phyloP scores from a whole-genome alignment of 1,140 invertebrate genomes.

The Ceratoteleas bidentatus region DNA sequence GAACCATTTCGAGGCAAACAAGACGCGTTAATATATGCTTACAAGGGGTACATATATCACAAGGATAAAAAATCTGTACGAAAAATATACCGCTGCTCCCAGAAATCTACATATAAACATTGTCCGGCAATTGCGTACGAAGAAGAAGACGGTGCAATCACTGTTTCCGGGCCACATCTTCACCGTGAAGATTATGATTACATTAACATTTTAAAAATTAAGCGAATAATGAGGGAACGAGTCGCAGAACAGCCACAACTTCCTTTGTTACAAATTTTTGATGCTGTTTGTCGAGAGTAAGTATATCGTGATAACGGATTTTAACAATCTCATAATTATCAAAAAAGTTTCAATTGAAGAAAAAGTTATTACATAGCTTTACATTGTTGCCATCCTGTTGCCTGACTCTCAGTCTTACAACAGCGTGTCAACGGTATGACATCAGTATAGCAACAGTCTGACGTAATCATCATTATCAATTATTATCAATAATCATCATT shows the following conservation, averaged over 20 bases:
- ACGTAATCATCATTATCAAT: no score
- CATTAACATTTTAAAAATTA: not conserved
- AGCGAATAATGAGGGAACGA: not conserved
- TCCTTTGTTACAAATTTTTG: not conserved
- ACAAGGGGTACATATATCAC: not conserved
- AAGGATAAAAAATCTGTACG: not conserved
- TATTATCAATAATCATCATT: no score
- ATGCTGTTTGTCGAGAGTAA: conserved; percentile 8
- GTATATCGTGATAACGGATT: no score
- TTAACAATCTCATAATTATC: no score
- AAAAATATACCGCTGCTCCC: not conserved
- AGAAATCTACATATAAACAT: not conserved
- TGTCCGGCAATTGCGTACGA: not conserved
- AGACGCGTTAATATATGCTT: not conserved
- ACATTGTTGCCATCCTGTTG: no score
- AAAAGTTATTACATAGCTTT: no score
- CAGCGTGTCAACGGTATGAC: no score
- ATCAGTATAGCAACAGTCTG: no score
- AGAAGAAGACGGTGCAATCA: not conserved
- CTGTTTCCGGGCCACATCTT: not conserved
- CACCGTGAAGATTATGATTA: not conserved
- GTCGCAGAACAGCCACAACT: not conserved
- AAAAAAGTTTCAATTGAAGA: no score
- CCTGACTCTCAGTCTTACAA: no score
- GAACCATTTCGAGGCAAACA: not conserved